Base-by-base conservation (phyloP, 2,113 vertebrate genomes). In the Mustela nigripes region DNA sequence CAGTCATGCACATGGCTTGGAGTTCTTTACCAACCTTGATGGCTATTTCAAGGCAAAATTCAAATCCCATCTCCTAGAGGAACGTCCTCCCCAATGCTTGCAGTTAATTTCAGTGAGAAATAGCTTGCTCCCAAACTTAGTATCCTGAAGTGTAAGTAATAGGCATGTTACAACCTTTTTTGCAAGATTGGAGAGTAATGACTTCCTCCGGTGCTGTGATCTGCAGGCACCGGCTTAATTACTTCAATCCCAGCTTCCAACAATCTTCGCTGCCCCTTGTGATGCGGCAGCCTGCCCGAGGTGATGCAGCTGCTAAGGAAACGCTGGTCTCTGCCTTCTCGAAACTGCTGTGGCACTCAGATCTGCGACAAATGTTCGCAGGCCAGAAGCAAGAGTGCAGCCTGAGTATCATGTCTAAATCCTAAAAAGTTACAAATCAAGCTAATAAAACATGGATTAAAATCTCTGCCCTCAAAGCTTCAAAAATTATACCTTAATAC, bases 91-190 rank as follows among this genome's bases (percentile, higher is more conserved):
- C 24, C 12, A 56, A 73, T 56, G 33, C 24, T 91, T 24, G 42
- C 33, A 69, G 33, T 45, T 97, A 79, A 97, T 93, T 90, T 85
- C 93, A 91, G 69, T n/a, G 48, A 67, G 67, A 94, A 95, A 89
- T 91, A 53, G 45, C 71, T 93, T 90, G 89, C 11, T 76, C 39
- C 58, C 50, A 21, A 11, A 65, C 63, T 85, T 88, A 90, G 62
- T 58, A 84, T 79, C 14, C 79, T 91, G 33, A 95, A 80, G 39
- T 58, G 1, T 83, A 96, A 74, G 50, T 39, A 95, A 97, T 36
- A 58, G 58, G 79, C 24, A 16, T 33, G 7, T 4, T 80, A 90
- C 62, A 93, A 84, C 82, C 48, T 78, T 58, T 63, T 65, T 58
- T 60, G 58, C 28, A 71, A 80, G 9, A 74, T 53, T 93, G 12